Conservation (phyloP, 2,888 invertebrate genomes). For the Melipona beecheii region DNA sequence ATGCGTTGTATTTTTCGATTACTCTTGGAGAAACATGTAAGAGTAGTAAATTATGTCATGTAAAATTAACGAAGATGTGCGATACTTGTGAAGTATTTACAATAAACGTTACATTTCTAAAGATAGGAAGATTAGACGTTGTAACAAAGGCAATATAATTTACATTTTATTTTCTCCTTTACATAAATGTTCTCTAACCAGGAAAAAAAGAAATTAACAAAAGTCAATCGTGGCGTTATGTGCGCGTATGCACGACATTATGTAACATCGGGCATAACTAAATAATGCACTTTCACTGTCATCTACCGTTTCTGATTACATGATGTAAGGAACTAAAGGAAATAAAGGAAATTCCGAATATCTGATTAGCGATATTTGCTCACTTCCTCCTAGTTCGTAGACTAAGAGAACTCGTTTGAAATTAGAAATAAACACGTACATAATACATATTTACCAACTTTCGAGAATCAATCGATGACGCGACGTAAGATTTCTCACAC, state of each 20-base stretch:
- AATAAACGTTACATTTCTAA: no score
- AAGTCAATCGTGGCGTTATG: conserved; percentile 10
- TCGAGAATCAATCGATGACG: conserved; percentile 22
- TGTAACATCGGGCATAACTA: conserved; percentile 45
- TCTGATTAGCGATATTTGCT: conserved; percentile 28
- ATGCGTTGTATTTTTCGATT: no score
- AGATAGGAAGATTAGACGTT: not conserved
- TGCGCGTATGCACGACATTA: conserved; percentile 16
- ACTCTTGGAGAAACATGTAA: no score
- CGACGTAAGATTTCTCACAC: not conserved
- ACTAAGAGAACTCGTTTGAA: not conserved
- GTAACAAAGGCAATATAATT: not conserved
- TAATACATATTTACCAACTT: conserved; percentile 1
- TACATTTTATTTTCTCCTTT: not conserved
- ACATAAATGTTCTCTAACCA: not conserved
- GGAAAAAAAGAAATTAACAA: conserved; percentile 9
- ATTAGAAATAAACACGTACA: not conserved
- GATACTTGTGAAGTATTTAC: no score
- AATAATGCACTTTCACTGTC: conserved; percentile 66
- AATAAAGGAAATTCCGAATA: conserved; percentile 55
- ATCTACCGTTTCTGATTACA: conserved; percentile 59
- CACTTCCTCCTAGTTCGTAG: not conserved
- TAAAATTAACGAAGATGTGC: no score
- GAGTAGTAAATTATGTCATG: no score
- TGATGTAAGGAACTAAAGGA: conserved; percentile 27